These are phyloP conservation scores for Maccullochella peelii DNA, from an alignment of 2,113 vertebrate species.

Conservation along the genomic window DNA sequence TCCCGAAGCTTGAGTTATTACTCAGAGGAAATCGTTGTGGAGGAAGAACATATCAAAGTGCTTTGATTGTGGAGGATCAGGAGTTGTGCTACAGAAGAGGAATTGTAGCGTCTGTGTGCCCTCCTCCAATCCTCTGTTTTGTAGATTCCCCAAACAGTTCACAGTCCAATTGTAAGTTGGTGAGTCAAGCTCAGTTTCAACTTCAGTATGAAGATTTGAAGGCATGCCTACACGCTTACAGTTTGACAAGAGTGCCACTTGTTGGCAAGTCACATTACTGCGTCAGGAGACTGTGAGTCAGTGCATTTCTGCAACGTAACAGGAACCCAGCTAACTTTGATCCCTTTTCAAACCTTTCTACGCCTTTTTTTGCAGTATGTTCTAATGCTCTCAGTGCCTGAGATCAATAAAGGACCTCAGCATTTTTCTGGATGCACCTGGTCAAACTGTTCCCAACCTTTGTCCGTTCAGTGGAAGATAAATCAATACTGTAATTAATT, in stretches of 20 bases:
- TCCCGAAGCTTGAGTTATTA: constrained; percentile 56
- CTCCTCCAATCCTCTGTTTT: neutral
- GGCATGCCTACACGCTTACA: neutral
- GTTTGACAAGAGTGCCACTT: constrained; percentile 71
- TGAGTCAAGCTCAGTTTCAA: constrained; percentile 12
- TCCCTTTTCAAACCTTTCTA: neutral
- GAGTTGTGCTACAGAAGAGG: constrained; percentile 47
- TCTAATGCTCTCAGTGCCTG: neutral
- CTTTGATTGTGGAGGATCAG: constrained; percentile 51
- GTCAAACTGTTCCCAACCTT: neutral
- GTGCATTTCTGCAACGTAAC: neutral
- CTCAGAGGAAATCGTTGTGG: constrained; percentile 54
- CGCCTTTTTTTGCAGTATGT: neutral
- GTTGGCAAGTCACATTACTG: constrained; percentile 56
- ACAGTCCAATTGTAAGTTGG: constrained; percentile 19
- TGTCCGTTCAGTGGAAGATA: neutral
- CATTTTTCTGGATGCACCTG: neutral
- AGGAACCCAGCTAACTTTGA: too few relatives aligned
- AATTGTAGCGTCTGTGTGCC: constrained; percentile 37
- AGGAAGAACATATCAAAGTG: constrained; percentile 55
- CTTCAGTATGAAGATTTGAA: neutral
- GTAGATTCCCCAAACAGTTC: constrained; percentile 28
- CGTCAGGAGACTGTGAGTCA: neutral
- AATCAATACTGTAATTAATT: neutral
- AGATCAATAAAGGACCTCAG: neutral